phyloP scores from a whole-genome alignment of 2,888 invertebrate genomes.

The Lithophane leautieri region DNA sequence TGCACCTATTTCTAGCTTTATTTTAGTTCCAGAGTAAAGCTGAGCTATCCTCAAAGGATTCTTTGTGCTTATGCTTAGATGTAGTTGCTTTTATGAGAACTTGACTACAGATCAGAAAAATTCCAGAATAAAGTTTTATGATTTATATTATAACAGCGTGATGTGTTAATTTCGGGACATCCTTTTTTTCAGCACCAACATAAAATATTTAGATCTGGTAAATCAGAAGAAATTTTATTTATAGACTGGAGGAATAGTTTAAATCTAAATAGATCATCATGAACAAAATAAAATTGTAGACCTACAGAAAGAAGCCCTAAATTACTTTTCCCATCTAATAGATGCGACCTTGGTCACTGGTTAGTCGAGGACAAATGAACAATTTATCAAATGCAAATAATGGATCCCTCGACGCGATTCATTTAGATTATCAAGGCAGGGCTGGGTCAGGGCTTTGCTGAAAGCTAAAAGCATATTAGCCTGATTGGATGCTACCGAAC shows the following conservation, averaged over 20 bases:
- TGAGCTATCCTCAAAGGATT: neutral
- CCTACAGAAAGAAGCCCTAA: slow-evolving; percentile 3
- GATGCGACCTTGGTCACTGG: slow-evolving; percentile 40
- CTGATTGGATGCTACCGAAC: slow-evolving; percentile 39
- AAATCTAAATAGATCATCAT: neutral
- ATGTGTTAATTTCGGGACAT: slow-evolving; percentile 15
- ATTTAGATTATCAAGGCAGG: slow-evolving; percentile 57
- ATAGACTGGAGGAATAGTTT: neutral
- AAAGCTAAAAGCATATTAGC: slow-evolving; percentile 56
- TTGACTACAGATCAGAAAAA: neutral
- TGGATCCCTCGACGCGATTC: slow-evolving; percentile 52
- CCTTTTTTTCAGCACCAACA: neutral
- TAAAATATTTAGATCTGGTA: neutral
- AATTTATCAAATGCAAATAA: slow-evolving; percentile 64
- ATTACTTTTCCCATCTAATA: slow-evolving; percentile 39
- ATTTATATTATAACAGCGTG: slow-evolving; percentile 23
- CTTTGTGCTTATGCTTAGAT: neutral
- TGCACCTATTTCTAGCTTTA: neutral
- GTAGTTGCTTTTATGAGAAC: neutral
- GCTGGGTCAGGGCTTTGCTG: slow-evolving; percentile 57
- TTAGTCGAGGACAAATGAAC: slow-evolving; percentile 46
- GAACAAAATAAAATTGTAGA: neutral
- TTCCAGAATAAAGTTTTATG: neutral
- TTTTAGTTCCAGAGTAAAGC: neutral
- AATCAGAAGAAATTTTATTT: slow-evolving; percentile 6